Base-by-base conservation (phyloP, 2,113 vertebrate species). In the Ageneiosus marmoratus region DNA sequence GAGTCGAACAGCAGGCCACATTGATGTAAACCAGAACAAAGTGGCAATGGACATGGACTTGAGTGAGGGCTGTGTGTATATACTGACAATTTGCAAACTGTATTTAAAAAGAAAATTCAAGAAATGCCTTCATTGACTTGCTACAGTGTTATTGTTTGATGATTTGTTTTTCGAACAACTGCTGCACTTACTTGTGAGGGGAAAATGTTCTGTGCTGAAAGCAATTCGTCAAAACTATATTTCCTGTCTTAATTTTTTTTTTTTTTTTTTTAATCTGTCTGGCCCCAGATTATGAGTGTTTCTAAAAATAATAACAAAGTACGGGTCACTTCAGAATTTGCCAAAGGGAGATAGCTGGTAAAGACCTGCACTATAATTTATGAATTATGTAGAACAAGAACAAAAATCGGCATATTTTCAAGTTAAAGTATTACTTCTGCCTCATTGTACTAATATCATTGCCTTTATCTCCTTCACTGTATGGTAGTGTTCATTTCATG, bases 1-100 rank as follows among this genome's bases (percentile, higher is more conserved):
- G 97, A 99, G 86, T 95, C 96, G 72, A 96, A 94, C 94, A 97
- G 95, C 90, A 94, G 95, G 84, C 96, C 96, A 0, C 96, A 97
- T 84, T 98, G 95, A 98, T 73, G 41, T 91, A 76, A 63, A 73
- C 29, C 11, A 5, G 18, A 55, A 32, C 60, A 53, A 27, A 13
- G 41, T 13, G 73, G 18, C 63, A 84, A 62, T 48, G 58, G 72
- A 70, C 37, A 70, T 44, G 67, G 56, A 82, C 63, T 77, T 60
- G 34, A 80, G 41, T 69, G 55, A 56, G 55, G 32, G 55, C 50
- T 78, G 44, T 50, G 74, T 86, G 84, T 88, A 84, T 29, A 83
- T 89, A 89, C 55, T 69, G 78, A 81, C 72, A 81, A 81, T 88
- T 80, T 83, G 63, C 83, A 82, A 86, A 83, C 86, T 90, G 81